Evolutionary conservation across 2,797 vertebrate genomes (phyloP).

Genomic region (Stomatorhinus walkeri): DNA sequence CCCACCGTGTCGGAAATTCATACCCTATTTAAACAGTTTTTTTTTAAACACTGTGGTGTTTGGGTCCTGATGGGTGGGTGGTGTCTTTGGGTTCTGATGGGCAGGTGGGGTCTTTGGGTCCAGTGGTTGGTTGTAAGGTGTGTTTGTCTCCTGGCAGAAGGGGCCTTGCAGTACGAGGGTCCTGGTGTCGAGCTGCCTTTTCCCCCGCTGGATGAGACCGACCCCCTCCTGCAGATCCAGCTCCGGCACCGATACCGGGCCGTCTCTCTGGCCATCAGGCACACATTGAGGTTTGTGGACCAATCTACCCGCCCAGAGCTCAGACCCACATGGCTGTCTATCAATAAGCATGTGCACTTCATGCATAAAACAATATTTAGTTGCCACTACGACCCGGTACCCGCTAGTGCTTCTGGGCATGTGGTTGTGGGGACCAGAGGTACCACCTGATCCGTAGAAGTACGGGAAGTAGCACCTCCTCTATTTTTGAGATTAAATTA

Average conservation of each 20-base stretch:
- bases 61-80: too few relatives aligned
- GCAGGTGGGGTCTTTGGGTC: background rate
- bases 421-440: background rate
- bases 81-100: too few relatives aligned
- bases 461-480: background rate
- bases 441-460: background rate
- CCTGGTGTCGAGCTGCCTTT: slow-evolving; percentile 67
- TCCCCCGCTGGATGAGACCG: slow-evolving; percentile 56
- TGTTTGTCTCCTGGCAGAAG: slow-evolving; percentile 48
- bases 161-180: slow-evolving; percentile 67
- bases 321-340: background rate
- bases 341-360: background rate
- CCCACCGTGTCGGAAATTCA: background rate
- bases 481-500: background rate
- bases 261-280: slow-evolving; percentile 65
- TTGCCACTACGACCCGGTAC: background rate
- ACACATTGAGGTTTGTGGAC: slow-evolving; percentile 55
- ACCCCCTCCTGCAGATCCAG: slow-evolving; percentile 63
- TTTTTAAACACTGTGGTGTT: background rate
- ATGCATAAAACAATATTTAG: background rate
- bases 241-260: slow-evolving; percentile 70
- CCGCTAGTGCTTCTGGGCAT: background rate
- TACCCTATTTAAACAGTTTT: background rate
- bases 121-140: background rate
- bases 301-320: background rate